Percentiles rank a stretch among this genome's conserved stretches.
Evolutionary conservation across 2,797 vertebrate species (phyloP).

Genomic region (Channallabes apus): DNA sequence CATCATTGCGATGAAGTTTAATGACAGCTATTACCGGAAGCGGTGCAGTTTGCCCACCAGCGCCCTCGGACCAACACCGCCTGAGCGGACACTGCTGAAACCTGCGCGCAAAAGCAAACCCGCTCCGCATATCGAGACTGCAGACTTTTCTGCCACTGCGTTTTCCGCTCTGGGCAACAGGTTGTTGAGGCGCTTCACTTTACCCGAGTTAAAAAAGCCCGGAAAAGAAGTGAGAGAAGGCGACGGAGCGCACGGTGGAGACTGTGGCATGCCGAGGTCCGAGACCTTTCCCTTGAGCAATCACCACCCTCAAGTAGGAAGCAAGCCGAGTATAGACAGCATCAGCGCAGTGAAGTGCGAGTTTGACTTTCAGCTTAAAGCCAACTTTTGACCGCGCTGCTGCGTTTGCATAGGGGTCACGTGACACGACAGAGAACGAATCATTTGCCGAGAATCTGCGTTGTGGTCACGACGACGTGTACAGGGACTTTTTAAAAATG

Average conservation of each 20-base stretch:
- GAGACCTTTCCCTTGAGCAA: slow-evolving; percentile 67
- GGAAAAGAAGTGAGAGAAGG: slow-evolving; percentile 37
- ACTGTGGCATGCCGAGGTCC: slow-evolving; percentile 61
- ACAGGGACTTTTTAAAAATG: not conserved
- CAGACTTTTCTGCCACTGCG: slow-evolving; percentile 34
- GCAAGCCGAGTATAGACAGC: slow-evolving; percentile 74
- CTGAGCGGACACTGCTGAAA: slow-evolving; percentile 55
- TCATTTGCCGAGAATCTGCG: not conserved
- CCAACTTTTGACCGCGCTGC: slow-evolving; percentile 18
- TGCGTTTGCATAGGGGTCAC: not conserved
- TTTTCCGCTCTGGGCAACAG: slow-evolving; percentile 66
- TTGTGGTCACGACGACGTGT: not conserved
- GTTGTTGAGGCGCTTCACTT: slow-evolving; percentile 72
- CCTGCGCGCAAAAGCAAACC: slow-evolving; percentile 61
- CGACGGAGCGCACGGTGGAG: not conserved
- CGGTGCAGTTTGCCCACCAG: slow-evolving; percentile 71
- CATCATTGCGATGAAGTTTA: slow-evolving; percentile 53
- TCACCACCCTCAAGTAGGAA: slow-evolving; percentile 67
- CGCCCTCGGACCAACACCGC: slow-evolving; percentile 59
- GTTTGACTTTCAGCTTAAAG: slow-evolving; percentile 69
- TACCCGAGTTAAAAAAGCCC: slow-evolving; percentile 67
- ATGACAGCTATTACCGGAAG: slow-evolving; percentile 72
- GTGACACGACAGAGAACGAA: not conserved
- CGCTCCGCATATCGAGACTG: slow-evolving; percentile 29
- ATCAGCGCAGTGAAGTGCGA: slow-evolving; percentile 78